These are phyloP conservation scores for Notothenia rossii DNA, from an alignment of 2,113 vertebrate genomes.

Conservation along the genomic window DNA sequence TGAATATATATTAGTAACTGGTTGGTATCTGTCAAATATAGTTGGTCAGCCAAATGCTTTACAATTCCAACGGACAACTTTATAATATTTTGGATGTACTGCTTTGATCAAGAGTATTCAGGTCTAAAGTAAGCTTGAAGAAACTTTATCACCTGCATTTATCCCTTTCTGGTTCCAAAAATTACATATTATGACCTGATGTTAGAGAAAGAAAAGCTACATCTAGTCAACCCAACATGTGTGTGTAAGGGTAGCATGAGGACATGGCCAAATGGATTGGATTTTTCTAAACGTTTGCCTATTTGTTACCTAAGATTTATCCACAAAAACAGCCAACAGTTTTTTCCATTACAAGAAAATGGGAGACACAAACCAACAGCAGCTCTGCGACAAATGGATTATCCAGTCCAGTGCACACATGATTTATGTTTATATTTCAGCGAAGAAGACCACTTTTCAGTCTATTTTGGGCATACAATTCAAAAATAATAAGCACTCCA, in stretches of 20 bases:
- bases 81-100: neutral
- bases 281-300: neutral
- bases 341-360: neutral
- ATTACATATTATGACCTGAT: neutral
- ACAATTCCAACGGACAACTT: neutral
- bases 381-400: conserved; percentile 8
- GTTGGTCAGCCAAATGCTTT: neutral
- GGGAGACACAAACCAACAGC: neutral
- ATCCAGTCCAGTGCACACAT: conserved; percentile 4
- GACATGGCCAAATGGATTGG: neutral
- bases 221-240: neutral
- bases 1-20: conserved; percentile 22
- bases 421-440: conserved; percentile 5
- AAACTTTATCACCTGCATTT: neutral
- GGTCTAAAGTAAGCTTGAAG: neutral
- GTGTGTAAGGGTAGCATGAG: neutral
- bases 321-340: neutral
- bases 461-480: neutral
- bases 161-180: neutral
- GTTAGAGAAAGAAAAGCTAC: neutral
- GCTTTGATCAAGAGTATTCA: neutral
- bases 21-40: neutral
- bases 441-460: neutral
- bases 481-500: neutral
- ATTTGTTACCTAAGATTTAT: neutral